Evolutionary conservation across 2,888 invertebrate species (phyloP), one percentile per base, ranked within the genome.

Genomic region (Ormyrus nitidulus): DNA sequence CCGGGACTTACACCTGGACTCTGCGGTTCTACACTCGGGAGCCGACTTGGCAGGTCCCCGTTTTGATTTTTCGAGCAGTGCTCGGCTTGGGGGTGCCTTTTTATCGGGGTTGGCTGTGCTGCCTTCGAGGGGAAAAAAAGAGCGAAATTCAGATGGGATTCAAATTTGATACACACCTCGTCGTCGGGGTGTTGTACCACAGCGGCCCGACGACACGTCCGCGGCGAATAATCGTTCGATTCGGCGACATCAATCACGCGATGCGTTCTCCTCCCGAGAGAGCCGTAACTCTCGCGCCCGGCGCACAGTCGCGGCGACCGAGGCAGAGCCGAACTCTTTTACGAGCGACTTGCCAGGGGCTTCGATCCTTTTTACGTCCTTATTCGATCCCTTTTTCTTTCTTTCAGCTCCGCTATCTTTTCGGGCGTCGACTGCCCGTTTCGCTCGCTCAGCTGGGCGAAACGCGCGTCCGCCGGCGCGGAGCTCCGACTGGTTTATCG

Each of bases 161-260:
- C 2, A 34, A 34, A 34, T 34, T 34, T 34, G 3, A 34, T 34
- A 34, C 34, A 34, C 34, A 34, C 34, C 34, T 34, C 34, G 34
- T 34, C 34, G 34, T 34, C 34, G 34, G 34, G 34, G 34, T 34
- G 34, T 19, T 19, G 2, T 4, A 34, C 34, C 34, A 4, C 34
- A 34, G 34, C 34, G 34, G 34, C 2, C 34, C 34, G 34, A 11
- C 48, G 65, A 64, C 49, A 19, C 13, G 61, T 61, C 49, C 65
- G 84, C 85, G 84, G 85, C 84, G 85, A 86, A 86, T 86, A 86
- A 89, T 87, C 88, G 85, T 87, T 87, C 88, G 87, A 89, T 88
- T 85, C 85, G 83, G 78, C 83, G 86, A 85, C 87, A 89, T 89
- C 89, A 87, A 89, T 90, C 89, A 88, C 86, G 81, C 83, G 71